phyloP scores from a whole-genome alignment of 2,888 invertebrate genomes.

The Therioaphis trifolii region DNA sequence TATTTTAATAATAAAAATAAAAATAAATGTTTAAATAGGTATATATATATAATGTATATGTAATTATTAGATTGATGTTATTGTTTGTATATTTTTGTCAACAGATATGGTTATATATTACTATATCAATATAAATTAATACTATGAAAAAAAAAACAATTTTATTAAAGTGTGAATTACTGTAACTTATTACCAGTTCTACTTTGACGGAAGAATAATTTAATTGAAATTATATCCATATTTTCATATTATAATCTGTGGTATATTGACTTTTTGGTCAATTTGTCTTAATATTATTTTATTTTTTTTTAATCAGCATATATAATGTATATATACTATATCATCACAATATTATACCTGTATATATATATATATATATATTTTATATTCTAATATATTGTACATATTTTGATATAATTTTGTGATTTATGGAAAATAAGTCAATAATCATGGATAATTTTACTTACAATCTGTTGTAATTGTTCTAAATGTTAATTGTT shows the following conservation, averaged over 20 bases:
- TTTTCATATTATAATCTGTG: neutral
- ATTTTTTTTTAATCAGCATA: slow-evolving; percentile 20
- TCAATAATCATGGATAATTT: slow-evolving; percentile 13
- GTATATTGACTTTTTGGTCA: neutral
- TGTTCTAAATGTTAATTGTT: slow-evolving; percentile 47
- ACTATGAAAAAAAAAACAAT: neutral
- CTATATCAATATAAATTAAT: neutral
- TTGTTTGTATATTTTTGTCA: slow-evolving; percentile 3
- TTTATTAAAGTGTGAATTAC: neutral
- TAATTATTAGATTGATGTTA: slow-evolving; percentile 28
- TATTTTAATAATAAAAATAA: slow-evolving; percentile 23
- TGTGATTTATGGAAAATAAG: slow-evolving; percentile 8
- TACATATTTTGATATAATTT: slow-evolving; percentile 28
- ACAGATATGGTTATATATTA: neutral
- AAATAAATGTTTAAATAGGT: slow-evolving; percentile 31
- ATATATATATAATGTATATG: slow-evolving; percentile 28
- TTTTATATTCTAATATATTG: neutral
- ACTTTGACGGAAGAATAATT: neutral
- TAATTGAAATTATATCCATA: neutral
- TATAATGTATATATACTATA: neutral
- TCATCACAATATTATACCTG: neutral
- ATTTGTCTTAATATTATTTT: slow-evolving; percentile 4
- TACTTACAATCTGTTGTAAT: slow-evolving; percentile 35
- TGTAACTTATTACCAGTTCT: neutral
- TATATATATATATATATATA: neutral